Evolutionary conservation across 2,113 vertebrate genomes (phyloP).

Genomic region (Corythoichthys haematopterus): DNA sequence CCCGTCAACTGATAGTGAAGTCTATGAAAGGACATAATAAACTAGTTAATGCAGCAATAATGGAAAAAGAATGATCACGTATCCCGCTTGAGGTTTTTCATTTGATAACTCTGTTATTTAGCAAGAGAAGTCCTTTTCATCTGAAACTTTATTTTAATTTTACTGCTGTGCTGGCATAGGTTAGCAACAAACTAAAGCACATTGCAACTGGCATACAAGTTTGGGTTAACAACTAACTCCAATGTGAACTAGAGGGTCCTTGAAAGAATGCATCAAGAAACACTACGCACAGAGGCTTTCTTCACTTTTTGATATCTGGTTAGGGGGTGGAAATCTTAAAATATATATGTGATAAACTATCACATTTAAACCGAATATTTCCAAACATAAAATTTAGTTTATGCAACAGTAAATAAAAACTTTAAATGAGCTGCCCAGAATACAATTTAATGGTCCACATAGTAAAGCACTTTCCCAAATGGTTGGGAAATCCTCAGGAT

Average conservation of each 20-base stretch:
- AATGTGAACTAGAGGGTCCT: not conserved
- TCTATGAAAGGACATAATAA: too few relatives aligned
- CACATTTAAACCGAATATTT: constrained; percentile 8
- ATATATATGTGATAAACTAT: not conserved
- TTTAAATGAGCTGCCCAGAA: constrained; percentile 15
- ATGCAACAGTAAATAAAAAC: not conserved
- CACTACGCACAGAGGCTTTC: not conserved
- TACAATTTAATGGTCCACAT: constrained; percentile 31
- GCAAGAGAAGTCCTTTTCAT: too few relatives aligned
- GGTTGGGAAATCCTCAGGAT: constrained; percentile 55
- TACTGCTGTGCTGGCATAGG: too few relatives aligned
- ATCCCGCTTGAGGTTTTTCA: too few relatives aligned
- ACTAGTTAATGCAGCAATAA: too few relatives aligned
- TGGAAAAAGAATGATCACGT: too few relatives aligned
- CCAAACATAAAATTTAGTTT: not conserved
- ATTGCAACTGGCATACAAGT: not conserved
- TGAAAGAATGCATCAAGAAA: not conserved
- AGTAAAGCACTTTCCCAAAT: constrained; percentile 39
- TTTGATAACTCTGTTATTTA: too few relatives aligned
- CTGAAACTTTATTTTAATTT: too few relatives aligned
- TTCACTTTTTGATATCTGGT: not conserved
- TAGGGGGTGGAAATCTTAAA: not conserved
- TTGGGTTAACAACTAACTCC: not conserved
- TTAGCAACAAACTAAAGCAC: not conserved
- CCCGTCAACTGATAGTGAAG: too few relatives aligned